Conservation (phyloP, 2,797 vertebrate species). For the Avahi laniger region DNA sequence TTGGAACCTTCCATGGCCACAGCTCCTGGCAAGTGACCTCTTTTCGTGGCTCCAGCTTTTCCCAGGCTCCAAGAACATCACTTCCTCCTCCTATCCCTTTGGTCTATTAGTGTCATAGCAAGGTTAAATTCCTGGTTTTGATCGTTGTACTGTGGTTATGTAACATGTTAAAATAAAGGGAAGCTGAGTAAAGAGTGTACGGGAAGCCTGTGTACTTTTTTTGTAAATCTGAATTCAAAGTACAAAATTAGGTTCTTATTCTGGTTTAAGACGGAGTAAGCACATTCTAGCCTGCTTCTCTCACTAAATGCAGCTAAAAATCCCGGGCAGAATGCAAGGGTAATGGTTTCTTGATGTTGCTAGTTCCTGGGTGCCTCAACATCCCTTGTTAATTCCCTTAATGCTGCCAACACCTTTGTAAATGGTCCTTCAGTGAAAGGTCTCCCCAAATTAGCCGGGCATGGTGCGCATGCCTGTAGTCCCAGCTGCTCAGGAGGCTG, state of each 20-base stretch:
- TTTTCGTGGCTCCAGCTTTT: not conserved
- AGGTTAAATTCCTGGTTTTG: not conserved
- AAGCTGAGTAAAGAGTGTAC: not conserved
- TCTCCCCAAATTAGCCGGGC: not conserved
- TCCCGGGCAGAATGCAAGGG: not conserved
- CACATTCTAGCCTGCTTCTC: not conserved
- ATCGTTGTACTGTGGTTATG: not conserved
- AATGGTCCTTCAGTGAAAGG: not conserved
- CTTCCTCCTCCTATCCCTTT: not conserved
- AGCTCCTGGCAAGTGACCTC: not conserved
- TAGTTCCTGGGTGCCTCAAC: not conserved
- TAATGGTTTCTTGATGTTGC: not conserved
- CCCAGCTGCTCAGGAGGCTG: no score
- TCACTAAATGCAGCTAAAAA: not conserved
- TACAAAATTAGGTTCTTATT: not conserved
- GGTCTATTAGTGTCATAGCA: not conserved
- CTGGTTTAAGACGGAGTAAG: not conserved
- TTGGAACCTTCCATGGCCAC: not conserved
- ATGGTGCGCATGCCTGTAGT: no score
- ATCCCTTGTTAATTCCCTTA: not conserved
- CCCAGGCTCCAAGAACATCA: not conserved
- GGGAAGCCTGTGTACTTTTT: not conserved
- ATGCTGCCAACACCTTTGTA: not conserved
- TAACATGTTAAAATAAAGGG: not conserved
- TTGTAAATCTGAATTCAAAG: conserved; percentile 1